Conservation (phyloP, 2,113 vertebrate genomes). For the Notothenia rossii region DNA sequence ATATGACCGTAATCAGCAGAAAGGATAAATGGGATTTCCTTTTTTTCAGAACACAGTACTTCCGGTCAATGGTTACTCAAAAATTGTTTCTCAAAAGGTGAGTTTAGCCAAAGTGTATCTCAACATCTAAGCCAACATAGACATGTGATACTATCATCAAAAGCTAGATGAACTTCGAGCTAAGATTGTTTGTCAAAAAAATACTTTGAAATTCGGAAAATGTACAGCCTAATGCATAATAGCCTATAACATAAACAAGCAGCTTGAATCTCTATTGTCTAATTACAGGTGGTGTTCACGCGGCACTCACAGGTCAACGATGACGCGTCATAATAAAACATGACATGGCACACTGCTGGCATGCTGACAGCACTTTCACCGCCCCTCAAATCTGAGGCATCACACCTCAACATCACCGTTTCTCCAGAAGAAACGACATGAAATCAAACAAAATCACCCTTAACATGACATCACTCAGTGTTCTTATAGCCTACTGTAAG, state of each 20-base stretch:
- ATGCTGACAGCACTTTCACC: conserved; percentile 29
- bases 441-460: background rate
- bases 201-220: background rate
- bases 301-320: background rate
- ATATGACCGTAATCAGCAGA: conserved; percentile 2
- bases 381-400: conserved; percentile 36
- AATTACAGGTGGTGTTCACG: conserved; percentile 1
- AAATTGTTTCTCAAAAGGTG: background rate
- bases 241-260: background rate
- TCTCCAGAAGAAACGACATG: background rate
- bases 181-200: background rate
- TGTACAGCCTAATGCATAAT: background rate
- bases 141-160: background rate
- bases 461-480: background rate
- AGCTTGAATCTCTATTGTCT: background rate
- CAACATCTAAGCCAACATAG: background rate
- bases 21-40: background rate
- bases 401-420: conserved; percentile 1
- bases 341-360: conserved; percentile 42
- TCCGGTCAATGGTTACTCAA: background rate
- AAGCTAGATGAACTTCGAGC: background rate
- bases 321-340: conserved; percentile 23
- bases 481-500: background rate
- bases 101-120: background rate
- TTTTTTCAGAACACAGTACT: background rate